These are phyloP conservation scores for Villa cingulata DNA, from an alignment of 2,888 invertebrate genomes.

Conservation along the genomic window DNA sequence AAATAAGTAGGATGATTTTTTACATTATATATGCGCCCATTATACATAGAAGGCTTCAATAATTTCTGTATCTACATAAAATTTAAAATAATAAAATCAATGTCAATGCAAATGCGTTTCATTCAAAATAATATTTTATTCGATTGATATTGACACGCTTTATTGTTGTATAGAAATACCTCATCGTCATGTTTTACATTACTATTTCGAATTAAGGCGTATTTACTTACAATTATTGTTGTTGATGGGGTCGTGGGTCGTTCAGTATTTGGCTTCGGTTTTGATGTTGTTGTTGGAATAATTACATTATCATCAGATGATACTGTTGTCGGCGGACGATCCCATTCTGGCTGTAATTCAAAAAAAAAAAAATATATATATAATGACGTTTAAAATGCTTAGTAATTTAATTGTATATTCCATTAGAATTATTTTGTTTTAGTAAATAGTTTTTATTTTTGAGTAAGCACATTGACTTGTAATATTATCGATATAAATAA, in stretches of 20 bases:
- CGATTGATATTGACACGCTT: conserved; percentile 15
- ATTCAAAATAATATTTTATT: conserved; percentile 5
- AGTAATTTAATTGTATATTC: too few relatives aligned
- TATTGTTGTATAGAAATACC: too few relatives aligned
- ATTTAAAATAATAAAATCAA: background rate
- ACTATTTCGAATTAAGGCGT: too few relatives aligned
- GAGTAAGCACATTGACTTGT: too few relatives aligned
- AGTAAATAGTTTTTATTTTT: background rate
- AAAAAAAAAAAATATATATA: background rate
- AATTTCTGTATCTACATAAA: background rate
- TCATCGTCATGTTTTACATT: too few relatives aligned
- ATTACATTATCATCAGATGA: conserved; percentile 35
- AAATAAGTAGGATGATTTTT: too few relatives aligned
- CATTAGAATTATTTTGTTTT: too few relatives aligned
- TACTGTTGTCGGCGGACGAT: conserved; percentile 57
- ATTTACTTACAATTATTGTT: background rate
- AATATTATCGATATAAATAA: too few relatives aligned
- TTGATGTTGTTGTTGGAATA: conserved; percentile 16
- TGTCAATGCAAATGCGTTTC: background rate
- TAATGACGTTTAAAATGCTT: too few relatives aligned
- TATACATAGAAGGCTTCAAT: too few relatives aligned
- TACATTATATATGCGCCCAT: too few relatives aligned
- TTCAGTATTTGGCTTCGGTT: conserved; percentile 18
- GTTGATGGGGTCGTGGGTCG: conserved; percentile 19
- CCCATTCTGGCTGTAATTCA: conserved; percentile 60